Evolutionary conservation across 1,140 invertebrate genomes (phyloP).

Genomic region (Adelges cooleyi): DNA sequence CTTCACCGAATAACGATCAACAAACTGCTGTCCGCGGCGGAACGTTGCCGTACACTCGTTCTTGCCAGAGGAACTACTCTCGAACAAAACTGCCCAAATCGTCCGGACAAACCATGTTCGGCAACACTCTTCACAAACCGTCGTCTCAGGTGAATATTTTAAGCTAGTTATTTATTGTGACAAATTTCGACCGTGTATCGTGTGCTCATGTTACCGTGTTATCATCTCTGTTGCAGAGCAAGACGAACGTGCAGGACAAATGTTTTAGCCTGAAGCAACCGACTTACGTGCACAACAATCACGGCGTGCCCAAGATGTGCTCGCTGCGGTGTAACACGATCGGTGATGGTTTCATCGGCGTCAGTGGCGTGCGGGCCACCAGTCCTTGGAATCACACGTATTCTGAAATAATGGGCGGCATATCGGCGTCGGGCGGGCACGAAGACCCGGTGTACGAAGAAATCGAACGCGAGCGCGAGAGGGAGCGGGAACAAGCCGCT

Average conservation of each 20-base stretch:
- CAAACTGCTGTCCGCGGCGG: neutral
- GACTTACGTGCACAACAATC: slow-evolving; percentile 9
- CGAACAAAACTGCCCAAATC: slow-evolving; percentile 1
- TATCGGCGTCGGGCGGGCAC: slow-evolving; percentile 39
- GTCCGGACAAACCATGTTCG: neutral
- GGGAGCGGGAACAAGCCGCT: slow-evolving; percentile 42
- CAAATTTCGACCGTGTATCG: too few species aligned
- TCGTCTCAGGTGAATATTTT: slow-evolving; percentile 7
- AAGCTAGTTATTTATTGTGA: too few species aligned
- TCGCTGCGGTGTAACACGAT: slow-evolving; percentile 12
- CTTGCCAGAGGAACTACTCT: slow-evolving; percentile 14
- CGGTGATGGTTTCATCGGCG: slow-evolving; percentile 13
- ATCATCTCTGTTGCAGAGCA: slow-evolving; percentile 11
- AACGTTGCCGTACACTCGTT: slow-evolving; percentile 16
- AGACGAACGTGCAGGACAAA: slow-evolving; percentile 14
- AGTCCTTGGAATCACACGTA: slow-evolving; percentile 48
- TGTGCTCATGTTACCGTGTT: too few species aligned
- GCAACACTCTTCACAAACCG: slow-evolving; percentile 14
- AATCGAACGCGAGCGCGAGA: slow-evolving; percentile 47
- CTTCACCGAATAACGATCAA: neutral
- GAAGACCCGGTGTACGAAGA: slow-evolving; percentile 73
- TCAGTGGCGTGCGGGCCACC: slow-evolving; percentile 32
- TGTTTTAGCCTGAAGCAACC: slow-evolving; percentile 16
- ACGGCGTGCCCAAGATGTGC: neutral
- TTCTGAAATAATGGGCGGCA: slow-evolving; percentile 45